A percentile compares a stretch with the other conserved stretches of the same genome.
These are phyloP conservation scores for Syrista parreyssii DNA, from an alignment of 2,888 invertebrate genomes.

Conservation along the genomic window DNA sequence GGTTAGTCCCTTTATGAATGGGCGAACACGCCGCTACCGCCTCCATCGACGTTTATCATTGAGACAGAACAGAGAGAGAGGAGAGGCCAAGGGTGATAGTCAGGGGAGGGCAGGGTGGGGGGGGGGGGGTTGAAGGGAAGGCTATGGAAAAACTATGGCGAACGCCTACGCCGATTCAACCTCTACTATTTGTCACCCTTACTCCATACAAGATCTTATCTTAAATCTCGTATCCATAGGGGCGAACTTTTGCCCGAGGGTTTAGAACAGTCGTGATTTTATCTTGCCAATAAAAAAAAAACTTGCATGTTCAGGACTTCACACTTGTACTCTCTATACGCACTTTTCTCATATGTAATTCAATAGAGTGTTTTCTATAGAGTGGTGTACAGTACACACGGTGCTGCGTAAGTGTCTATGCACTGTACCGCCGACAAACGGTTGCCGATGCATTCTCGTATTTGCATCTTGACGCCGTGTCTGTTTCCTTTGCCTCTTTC, in stretches of 20 bases:
- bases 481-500: not conserved
- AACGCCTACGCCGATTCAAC: not conserved
- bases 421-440: not conserved
- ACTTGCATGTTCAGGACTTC: not conserved
- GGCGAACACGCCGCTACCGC: conserved; percentile 6
- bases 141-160: conserved; percentile 7
- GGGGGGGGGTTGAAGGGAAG: not conserved
- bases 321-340: not conserved
- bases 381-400: not conserved
- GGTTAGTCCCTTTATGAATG: conserved; percentile 4
- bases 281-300: not conserved
- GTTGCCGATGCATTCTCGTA: not conserved
- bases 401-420: not conserved
- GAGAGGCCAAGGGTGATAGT: not conserved
- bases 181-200: conserved; percentile 18
- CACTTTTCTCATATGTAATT: not conserved
- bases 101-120: no score
- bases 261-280: not conserved
- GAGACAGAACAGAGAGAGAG: conserved; percentile 14
- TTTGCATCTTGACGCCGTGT: not conserved
- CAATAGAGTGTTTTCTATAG: not conserved
- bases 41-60: conserved; percentile 15
- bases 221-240: not conserved
- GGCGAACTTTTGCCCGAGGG: not conserved
- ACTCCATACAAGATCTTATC: not conserved